phyloP scores from a whole-genome alignment of 2,797 vertebrate genomes.

The Lycodopsis pacificus region DNA sequence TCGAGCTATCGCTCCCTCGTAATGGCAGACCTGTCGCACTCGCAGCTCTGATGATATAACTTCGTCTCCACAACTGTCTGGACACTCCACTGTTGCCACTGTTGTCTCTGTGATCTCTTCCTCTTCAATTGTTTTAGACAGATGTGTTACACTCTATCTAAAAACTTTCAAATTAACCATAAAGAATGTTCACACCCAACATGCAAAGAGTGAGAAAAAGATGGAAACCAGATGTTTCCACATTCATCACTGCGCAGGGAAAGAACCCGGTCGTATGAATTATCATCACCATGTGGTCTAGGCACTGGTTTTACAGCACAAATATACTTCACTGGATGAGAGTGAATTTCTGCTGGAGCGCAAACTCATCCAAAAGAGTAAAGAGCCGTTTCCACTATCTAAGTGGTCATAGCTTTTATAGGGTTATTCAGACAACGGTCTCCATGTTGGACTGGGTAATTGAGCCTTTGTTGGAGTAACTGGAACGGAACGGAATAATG shows the following conservation, averaged over 20 bases:
- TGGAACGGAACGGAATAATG: conserved; percentile 13
- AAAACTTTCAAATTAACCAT: conserved; percentile 33
- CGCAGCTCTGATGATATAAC: conserved; percentile 61
- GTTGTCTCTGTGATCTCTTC: conserved; percentile 12
- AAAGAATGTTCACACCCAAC: conserved; percentile 17
- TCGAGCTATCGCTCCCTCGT: conserved; percentile 72
- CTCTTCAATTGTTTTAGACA: conserved; percentile 16
- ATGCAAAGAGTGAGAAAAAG: conserved; percentile 16
- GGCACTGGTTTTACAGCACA: neutral
- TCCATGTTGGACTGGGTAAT: conserved; percentile 26
- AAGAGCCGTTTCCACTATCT: conserved; percentile 3
- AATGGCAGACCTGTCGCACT: conserved; percentile 77
- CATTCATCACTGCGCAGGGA: neutral
- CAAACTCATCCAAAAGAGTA: conserved; percentile 24
- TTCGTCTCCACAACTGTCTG: conserved; percentile 63
- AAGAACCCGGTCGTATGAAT: conserved; percentile 15
- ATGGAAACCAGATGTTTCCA: conserved; percentile 28
- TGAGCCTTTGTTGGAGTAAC: conserved; percentile 20
- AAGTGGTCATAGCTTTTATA: conserved; percentile 13
- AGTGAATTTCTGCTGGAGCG: conserved; percentile 6
- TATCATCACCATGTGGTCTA: neutral
- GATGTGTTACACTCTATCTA: conserved; percentile 27
- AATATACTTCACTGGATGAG: conserved; percentile 12
- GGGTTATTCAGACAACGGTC: conserved; percentile 27
- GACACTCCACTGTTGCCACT: conserved; percentile 9